Evolutionary conservation across 2,888 invertebrate genomes (phyloP), one percentile per base, ranked within the genome.

Genomic region (Dioctria linearis): DNA sequence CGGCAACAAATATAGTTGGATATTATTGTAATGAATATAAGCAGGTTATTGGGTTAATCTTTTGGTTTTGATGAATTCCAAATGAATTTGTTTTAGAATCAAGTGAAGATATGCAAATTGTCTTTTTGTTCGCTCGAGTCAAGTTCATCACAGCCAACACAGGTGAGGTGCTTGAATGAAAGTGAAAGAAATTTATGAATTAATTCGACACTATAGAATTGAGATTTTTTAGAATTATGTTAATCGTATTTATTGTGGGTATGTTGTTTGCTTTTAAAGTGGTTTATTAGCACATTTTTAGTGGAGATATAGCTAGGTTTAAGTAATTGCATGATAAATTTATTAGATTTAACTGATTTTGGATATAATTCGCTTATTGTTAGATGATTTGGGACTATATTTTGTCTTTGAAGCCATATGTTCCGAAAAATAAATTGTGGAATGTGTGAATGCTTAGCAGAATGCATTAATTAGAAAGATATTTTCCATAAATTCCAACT

Each of bases 41-140:
- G 57, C 75, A 75, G 75, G 75, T 75, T 75, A 75, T 59, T 75
- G 75, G 75, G 75, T 75, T 75, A 75, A 75, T 75, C 61, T 75
- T 59, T 25, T 25, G 75, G 43, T 75, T 75, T 51, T 61, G 75
- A 59, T 75, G 75, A 75, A 75, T 75, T 75, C 59, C 49, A 59
- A 75, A 75, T 75, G 75, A 75, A 75, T 59, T 59, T 59, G 25
- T 40, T 25, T 59, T 43, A 75, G 75, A 75, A 75, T 75, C 75
- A 75, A 37, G 75, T 75, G 71, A 51, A 75, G 46, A 75, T 75
- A 75, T 75, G 75, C 61, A 75, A 75, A 75, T 75, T 40, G 37
- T 75, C 43, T 59, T 57, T 75, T 43, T 57, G 54, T 71, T 11
- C 37, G 39, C 25, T 42, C 42, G 67, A 67, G 46, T 46, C 67